Evolutionary conservation across 2,797 vertebrate genomes (phyloP), one percentile per base, ranked within the genome.

Genomic region (Cichlasoma orientale): DNA sequence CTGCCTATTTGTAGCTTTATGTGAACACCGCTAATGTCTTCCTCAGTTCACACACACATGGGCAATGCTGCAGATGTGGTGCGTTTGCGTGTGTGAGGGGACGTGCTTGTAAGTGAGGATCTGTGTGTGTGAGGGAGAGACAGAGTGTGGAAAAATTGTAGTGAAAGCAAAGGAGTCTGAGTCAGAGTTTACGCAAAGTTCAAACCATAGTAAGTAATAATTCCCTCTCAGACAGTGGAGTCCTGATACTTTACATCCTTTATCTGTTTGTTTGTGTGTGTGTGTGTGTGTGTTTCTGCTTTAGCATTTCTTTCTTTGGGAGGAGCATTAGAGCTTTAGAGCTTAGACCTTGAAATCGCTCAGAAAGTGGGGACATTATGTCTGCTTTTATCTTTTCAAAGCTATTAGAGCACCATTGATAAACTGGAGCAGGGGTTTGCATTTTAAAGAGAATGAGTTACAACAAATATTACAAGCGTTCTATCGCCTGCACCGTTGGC

Each of bases 161-260:
- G 68, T 75, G 52, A 88, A 78, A 47, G 75, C n/a, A 5, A 78
- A 47, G 56, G 74, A 71, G 57, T 44, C 57, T 79, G 70, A 80
- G 84, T 82, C 74, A 79, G 74, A 81, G 90, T 90, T 89, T 82
- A 89, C 50, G 23, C 21, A 85, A 81, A 89, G 89, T 88, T 93
- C 83, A 94, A 29, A 77, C 38, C 79, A 29, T 83, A 80, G 77
- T 81, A 89, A 84, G 71, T 80, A 75, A 84, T 75, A 70, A 86
- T 74, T 76, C 61, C 57, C 10, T 68, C 44, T 77, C 55, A 79
- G 79, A 82, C 27, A 63, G 53, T 12, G 23, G 44, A 70, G 52
- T 79, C 44, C 18, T 2, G 1, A 63, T 75, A 44, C 59, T 56
- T 77, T 29, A 52, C 29, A 75, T 66, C 5, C 53, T 79, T 41